phyloP scores from a whole-genome alignment of 2,797 vertebrate genomes.

The Sebastes miniatus region DNA sequence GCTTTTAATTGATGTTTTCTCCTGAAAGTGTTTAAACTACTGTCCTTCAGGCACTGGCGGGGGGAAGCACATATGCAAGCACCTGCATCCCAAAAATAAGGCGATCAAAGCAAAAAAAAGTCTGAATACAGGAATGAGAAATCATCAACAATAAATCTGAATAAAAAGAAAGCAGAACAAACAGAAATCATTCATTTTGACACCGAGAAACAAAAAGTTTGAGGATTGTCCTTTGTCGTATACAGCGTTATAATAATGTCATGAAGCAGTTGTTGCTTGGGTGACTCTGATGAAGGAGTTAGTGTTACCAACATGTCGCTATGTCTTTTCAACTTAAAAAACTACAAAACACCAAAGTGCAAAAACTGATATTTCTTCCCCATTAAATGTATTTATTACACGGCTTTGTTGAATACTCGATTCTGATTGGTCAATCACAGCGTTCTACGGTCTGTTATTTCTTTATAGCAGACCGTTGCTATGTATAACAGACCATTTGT shows the following conservation, averaged over 20 bases:
- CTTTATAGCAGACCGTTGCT: too few species aligned
- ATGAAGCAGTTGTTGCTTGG: background rate
- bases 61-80: conserved; percentile 53
- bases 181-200: background rate
- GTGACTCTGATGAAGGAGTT: conserved; percentile 4
- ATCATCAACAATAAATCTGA: background rate
- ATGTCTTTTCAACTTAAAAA: background rate
- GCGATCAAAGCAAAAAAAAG: conserved; percentile 52
- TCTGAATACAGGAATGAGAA: conserved; percentile 2
- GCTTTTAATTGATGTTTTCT: background rate
- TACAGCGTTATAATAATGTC: background rate
- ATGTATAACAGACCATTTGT: too few species aligned
- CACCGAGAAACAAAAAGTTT: background rate
- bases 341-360: background rate
- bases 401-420: too few species aligned
- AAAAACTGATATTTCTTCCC: background rate
- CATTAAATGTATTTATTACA: background rate
- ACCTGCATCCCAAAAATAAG: conserved; percentile 68
- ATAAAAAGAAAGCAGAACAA: conserved; percentile 12
- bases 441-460: too few species aligned
- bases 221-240: conserved; percentile 25
- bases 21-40: conserved; percentile 8
- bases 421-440: too few species aligned
- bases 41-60: conserved; percentile 72
- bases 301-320: conserved; percentile 1